Percentiles rank a stretch among this genome's conserved stretches.
Conservation (phyloP, 2,797 vertebrate genomes). For the Characodon lateralis region DNA sequence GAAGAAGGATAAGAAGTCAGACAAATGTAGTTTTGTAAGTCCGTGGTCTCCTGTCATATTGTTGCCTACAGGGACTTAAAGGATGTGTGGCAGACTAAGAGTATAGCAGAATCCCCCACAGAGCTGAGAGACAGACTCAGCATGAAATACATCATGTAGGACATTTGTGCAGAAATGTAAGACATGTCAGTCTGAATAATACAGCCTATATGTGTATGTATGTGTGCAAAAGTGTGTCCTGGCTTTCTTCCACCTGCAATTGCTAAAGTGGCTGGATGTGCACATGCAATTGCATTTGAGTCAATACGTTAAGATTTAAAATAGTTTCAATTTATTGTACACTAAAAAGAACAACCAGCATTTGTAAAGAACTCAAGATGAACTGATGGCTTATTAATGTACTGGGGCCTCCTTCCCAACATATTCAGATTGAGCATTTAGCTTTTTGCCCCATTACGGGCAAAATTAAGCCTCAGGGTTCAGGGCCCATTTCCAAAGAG, state of each 20-base stretch:
- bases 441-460: constrained; percentile 74
- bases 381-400: constrained; percentile 74
- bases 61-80: constrained; percentile 44
- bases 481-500: constrained; percentile 74
- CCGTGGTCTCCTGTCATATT: constrained; percentile 44
- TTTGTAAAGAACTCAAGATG: constrained; percentile 37
- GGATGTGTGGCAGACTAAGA: constrained; percentile 44
- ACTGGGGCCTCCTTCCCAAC: constrained; percentile 60
- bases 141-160: constrained; percentile 51
- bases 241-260: neutral
- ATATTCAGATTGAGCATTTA: constrained; percentile 70
- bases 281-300: neutral
- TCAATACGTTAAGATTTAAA: constrained; percentile 16
- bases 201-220: neutral
- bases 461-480: constrained; percentile 72
- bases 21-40: constrained; percentile 33
- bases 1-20: constrained; percentile 16
- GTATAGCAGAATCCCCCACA: constrained; percentile 37
- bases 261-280: constrained; percentile 6
- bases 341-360: constrained; percentile 27
- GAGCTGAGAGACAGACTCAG: constrained; percentile 46
- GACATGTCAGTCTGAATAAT: constrained; percentile 22
- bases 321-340: constrained; percentile 3
- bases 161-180: constrained; percentile 39
- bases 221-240: neutral